These are phyloP conservation scores for Thera britannica DNA, from an alignment of 2,888 invertebrate genomes.

Conservation along the genomic window DNA sequence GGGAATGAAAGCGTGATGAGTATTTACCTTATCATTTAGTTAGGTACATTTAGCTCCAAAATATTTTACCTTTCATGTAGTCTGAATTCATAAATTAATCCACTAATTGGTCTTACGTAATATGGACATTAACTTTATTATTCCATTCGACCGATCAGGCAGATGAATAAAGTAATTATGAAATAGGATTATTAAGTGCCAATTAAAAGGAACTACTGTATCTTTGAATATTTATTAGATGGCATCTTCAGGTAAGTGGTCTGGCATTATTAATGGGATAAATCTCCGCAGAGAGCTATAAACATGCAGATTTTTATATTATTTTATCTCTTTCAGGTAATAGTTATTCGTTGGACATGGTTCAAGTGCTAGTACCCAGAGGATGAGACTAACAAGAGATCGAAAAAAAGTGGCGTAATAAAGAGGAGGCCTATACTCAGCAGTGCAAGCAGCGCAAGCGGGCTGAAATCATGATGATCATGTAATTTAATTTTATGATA, in stretches of 20 bases:
- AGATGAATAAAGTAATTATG: conserved; percentile 12
- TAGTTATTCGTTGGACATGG: no score
- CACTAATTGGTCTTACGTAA: conserved; percentile 31
- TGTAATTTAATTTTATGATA: no score
- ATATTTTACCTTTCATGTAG: neutral
- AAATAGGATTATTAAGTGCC: conserved; percentile 7
- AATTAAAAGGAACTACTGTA: neutral
- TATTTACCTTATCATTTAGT: neutral
- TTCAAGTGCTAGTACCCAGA: no score
- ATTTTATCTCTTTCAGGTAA: no score
- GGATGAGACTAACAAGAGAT: no score
- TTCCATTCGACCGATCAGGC: conserved; percentile 17
- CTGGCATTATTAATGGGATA: no score
- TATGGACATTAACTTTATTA: conserved; percentile 25
- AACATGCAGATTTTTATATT: no score
- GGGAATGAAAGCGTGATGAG: neutral
- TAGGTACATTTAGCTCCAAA: neutral
- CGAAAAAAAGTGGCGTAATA: no score
- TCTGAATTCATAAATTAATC: conserved; percentile 3
- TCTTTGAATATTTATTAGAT: neutral
- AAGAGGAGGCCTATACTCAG: no score
- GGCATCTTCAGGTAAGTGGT: neutral
- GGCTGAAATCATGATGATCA: no score
- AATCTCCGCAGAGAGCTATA: no score
- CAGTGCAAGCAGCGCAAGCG: no score